Base-by-base conservation (phyloP, 2,113 vertebrate genomes). In the Neoarius graeffei region DNA sequence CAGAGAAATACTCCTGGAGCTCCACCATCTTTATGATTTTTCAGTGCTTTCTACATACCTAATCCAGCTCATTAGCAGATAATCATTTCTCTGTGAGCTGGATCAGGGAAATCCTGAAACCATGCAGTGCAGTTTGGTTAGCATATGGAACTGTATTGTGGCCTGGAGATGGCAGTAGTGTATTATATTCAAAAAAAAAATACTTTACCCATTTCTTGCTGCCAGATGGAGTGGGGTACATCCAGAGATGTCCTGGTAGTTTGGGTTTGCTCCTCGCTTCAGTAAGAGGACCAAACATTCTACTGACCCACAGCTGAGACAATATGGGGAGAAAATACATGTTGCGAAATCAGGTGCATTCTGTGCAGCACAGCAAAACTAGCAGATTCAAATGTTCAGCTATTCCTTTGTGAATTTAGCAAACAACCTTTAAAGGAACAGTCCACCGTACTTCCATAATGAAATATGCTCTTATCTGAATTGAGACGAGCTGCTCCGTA, bases 241-340 rank as follows among this genome's bases (percentile, higher is more conserved):
- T 86, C 98, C 98, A 15, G 98, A 99, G 93, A 99, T 99, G 92
- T 99, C 98, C 92, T 99, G 98, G 93, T 99, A 99, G 92, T 99
- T 99, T 80, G 98, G 98, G 90, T 98, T 98, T 89, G 98, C 98
- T 91, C 98, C 98, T 93, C 96, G 97, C 93, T 98, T 99, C 92
- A 99, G 92, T 89, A 99, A 93, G 1, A 99, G 93, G 90, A 99
- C 95, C 90, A 99, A 95, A 92, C 98, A 99, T 94, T 99, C 98
- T 91, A 99, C 97, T 0, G 98, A 99, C 5, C 98, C 98, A 95
- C 98, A 99, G 91, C 98, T 99, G 89, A 71, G 35, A 87, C 27
- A 10, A 88, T 5, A 69, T 2, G 5, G 9, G 7, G 17, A 90
- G 15, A 59, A n/a, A 66, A 89, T 81, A 52, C 13, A 17, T 60